These are phyloP conservation scores for Neodontobutis hainanensis DNA, from an alignment of 2,113 vertebrate genomes.

Conservation along the genomic window DNA sequence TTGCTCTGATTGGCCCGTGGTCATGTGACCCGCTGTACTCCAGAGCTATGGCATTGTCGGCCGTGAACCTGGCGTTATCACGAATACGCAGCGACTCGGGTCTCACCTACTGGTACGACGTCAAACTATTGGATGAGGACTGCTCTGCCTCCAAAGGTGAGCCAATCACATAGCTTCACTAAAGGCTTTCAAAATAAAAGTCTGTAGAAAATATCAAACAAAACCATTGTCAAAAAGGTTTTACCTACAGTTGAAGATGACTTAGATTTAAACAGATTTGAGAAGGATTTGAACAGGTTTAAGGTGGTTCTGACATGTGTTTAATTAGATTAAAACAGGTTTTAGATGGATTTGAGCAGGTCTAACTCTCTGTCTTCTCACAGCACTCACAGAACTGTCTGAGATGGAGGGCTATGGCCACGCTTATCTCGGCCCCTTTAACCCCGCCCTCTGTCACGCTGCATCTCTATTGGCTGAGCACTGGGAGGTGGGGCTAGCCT, in stretches of 20 bases:
- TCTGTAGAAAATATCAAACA: too few relatives aligned
- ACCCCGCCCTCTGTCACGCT: slow-evolving; percentile 63
- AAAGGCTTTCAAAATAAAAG: too few relatives aligned
- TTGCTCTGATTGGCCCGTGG: slow-evolving; percentile 87
- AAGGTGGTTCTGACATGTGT: too few relatives aligned
- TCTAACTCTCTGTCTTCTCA: background rate
- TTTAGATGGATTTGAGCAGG: too few relatives aligned
- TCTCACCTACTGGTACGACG: slow-evolving; percentile 79
- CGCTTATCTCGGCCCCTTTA: slow-evolving; percentile 71
- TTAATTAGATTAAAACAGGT: too few relatives aligned
- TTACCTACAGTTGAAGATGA: too few relatives aligned
- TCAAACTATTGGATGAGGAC: slow-evolving; percentile 65
- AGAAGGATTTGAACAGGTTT: too few relatives aligned
- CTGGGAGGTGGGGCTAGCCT: slow-evolving; percentile 70
- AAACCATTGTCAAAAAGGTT: too few relatives aligned
- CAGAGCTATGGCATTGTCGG: slow-evolving; percentile 76
- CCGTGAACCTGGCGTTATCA: slow-evolving; percentile 77
- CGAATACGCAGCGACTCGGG: slow-evolving; percentile 74
- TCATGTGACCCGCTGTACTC: slow-evolving; percentile 84
- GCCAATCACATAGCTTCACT: background rate
- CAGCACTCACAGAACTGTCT: slow-evolving; percentile 56
- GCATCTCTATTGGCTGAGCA: slow-evolving; percentile 67
- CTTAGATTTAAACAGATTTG: too few relatives aligned
- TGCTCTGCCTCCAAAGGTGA: slow-evolving; percentile 68
- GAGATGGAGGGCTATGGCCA: slow-evolving; percentile 72